Evolutionary conservation across 2,797 vertebrate species (phyloP).

Genomic region (Sebastes kiyomatsui): DNA sequence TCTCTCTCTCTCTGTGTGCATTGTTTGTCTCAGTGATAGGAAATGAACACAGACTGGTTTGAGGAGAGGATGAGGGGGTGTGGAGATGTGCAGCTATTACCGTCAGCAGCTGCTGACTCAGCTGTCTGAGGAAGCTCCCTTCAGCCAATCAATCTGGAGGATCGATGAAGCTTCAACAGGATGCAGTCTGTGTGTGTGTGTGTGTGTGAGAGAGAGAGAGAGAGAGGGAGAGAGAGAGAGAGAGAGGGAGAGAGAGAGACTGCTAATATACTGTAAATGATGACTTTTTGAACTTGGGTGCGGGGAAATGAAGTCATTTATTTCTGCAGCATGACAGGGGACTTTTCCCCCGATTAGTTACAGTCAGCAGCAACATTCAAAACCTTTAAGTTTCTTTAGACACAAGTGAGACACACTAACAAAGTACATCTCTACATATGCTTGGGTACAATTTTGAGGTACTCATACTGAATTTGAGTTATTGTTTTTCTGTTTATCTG

Average conservation of each 20-base stretch:
- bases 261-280: background rate
- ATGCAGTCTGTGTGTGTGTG: background rate
- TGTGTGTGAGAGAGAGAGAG: background rate
- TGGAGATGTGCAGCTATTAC: slow-evolving; percentile 59
- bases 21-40: slow-evolving; percentile 17
- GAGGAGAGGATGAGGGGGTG: slow-evolving; percentile 36
- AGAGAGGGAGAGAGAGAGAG: background rate
- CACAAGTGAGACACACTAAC: background rate
- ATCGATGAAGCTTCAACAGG: slow-evolving; percentile 46
- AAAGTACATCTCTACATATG: background rate
- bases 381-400: background rate
- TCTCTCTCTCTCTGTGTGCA: background rate
- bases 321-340: background rate
- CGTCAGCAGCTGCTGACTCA: slow-evolving; percentile 77
- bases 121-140: slow-evolving; percentile 63
- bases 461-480: background rate
- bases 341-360: slow-evolving; percentile 4
- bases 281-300: slow-evolving; percentile 9
- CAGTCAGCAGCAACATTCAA: background rate
- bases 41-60: slow-evolving; percentile 39
- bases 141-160: slow-evolving; percentile 57
- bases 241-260: background rate
- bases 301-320: slow-evolving; percentile 13
- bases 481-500: background rate
- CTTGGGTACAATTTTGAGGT: background rate